These are phyloP conservation scores for Solea senegalensis DNA, from an alignment of 2,113 vertebrate genomes.

Conservation along the genomic window DNA sequence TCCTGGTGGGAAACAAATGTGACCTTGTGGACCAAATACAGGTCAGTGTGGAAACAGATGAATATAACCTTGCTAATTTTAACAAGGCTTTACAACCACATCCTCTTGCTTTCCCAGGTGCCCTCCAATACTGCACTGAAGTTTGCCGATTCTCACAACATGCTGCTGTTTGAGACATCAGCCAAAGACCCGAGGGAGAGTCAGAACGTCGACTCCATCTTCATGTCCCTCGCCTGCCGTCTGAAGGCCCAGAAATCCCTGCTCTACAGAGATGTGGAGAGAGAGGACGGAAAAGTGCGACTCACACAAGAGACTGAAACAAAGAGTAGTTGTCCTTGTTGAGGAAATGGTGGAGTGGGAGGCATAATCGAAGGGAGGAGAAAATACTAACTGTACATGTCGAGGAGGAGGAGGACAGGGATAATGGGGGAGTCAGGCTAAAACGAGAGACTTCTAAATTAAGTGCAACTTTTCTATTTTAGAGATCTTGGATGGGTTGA, in stretches of 20 bases:
- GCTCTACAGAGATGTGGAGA: constrained; percentile 89
- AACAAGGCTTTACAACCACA: background rate
- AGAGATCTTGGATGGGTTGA: background rate
- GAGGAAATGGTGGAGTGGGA: constrained; percentile 64
- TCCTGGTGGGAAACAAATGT: constrained; percentile 98
- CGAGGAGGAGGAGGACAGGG: constrained; percentile 9
- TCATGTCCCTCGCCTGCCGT: constrained; percentile 96
- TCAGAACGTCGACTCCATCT: constrained; percentile 96
- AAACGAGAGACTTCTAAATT: constrained; percentile 21
- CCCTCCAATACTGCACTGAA: constrained; percentile 93
- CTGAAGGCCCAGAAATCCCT: constrained; percentile 96
- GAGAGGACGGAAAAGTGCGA: constrained; percentile 87
- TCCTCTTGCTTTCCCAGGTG: constrained; percentile 69
- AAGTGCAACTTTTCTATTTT: constrained; percentile 30
- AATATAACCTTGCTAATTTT: background rate
- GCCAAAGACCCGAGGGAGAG: constrained; percentile 96
- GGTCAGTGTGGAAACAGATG: constrained; percentile 35
- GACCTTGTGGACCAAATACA: constrained; percentile 95
- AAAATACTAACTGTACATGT: constrained; percentile 26
- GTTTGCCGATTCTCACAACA: constrained; percentile 95
- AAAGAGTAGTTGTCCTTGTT: constrained; percentile 90
- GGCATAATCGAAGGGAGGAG: constrained; percentile 17
- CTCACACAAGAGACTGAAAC: constrained; percentile 79
- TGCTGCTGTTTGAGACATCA: constrained; percentile 97
- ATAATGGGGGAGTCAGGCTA: constrained; percentile 5